Evolutionary conservation across 2,888 invertebrate species (phyloP), one percentile per base, ranked within the genome.

Genomic region (Pherbina coryleti): DNA sequence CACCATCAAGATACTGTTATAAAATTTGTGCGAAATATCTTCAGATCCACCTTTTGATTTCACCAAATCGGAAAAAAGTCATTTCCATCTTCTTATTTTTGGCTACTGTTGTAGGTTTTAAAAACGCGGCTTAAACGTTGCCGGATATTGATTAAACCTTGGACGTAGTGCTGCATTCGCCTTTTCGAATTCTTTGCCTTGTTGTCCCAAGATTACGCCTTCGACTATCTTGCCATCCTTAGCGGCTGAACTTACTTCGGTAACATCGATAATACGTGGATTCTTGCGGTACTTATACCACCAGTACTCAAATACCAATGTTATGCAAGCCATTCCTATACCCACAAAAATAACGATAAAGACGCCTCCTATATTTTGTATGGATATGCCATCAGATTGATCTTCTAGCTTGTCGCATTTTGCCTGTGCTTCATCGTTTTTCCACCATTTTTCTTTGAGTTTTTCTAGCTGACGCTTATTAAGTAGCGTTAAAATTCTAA

Each of bases 271-370:
- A 53, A 93, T 91, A 25, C 91, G 90, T 0, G 93, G 92, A 78
- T 91, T 91, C 83, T 93, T 93, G 83, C 94, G 92, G 90, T 94
- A 94, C 83, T 95, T 95, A 85, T 96, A 97, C 94, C 96, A 97
- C 95, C 96, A 97, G 89, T 98, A 98, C 88, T 99, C 99, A 79
- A 97, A 95, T 0, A 95, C 95, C 55, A 99, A 91, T 0, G 98
- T 98, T 69, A 97, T 90, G 84, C 97, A 96, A 0, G 98, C 97
- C 87, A 98, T 91, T 0, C 95, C 96, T 49, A 98, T 97, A 0
- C 98, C 98, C 83, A 98, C 97, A 86, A 98, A 96, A 81, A 99
- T 98, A 0, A 99, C 98, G 75, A 99, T 97, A 88, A 99, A 99
- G 0, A 99, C 98, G 0, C 98, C 98, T 67, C 98, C 98, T 82